Evolutionary conservation across 2,888 invertebrate species (phyloP).

Genomic region (Oscheius onirici): DNA sequence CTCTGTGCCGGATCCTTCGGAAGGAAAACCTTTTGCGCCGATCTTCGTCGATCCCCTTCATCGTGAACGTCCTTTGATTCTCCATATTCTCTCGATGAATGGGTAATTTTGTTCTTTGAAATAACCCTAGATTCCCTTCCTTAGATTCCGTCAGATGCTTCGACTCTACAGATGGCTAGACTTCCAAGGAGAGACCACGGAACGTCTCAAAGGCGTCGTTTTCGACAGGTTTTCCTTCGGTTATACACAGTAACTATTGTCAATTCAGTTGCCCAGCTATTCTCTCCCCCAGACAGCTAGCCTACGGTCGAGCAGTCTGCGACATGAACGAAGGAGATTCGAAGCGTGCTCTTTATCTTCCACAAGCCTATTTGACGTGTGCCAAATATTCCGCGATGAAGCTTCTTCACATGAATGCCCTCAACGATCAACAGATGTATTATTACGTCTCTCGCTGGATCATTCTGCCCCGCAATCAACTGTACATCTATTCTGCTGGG

Average conservation of each 20-base stretch:
- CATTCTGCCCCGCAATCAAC: conserved; percentile 8
- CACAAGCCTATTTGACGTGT: background rate
- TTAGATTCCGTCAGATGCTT: background rate
- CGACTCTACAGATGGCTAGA: conserved; percentile 23
- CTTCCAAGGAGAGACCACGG: background rate
- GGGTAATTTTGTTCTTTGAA: too few relatives aligned
- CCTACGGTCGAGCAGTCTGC: conserved; percentile 5
- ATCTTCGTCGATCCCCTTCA: conserved; percentile 10
- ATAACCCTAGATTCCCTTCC: too few relatives aligned
- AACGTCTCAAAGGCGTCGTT: background rate
- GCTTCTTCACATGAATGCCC: background rate
- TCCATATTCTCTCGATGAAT: conserved; percentile 8
- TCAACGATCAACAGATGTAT: conserved; percentile 7
- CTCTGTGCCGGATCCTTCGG: conserved; percentile 1
- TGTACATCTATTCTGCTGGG: conserved; percentile 1
- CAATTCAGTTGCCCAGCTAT: background rate
- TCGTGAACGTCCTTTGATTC: conserved; percentile 8
- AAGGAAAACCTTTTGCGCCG: conserved; percentile 18
- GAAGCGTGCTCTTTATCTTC: background rate
- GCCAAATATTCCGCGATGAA: background rate
- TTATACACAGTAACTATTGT: too few relatives aligned
- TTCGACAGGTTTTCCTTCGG: conserved; percentile 3
- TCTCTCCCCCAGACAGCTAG: background rate
- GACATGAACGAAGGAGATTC: background rate
- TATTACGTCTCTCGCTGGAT: conserved; percentile 6